A percentile compares a stretch with the other conserved stretches of the same genome.
These are phyloP conservation scores for Minunthozetes semirufus DNA, from an alignment of 2,888 invertebrate genomes.

Conservation along the genomic window DNA sequence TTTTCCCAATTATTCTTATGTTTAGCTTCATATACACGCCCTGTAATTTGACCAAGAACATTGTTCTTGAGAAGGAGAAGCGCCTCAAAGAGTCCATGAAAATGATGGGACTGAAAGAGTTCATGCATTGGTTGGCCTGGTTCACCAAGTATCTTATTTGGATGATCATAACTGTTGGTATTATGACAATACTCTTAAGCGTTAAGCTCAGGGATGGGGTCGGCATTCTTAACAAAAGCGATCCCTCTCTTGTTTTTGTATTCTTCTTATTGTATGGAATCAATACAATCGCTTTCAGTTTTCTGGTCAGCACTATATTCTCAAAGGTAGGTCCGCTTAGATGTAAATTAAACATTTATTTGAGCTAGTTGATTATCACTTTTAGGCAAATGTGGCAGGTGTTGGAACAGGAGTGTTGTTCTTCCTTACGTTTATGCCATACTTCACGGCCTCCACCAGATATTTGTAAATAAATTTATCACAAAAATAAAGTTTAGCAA, in stretches of 20 bases:
- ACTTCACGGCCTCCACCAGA: slow-evolving; percentile 49
- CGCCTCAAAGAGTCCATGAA: slow-evolving; percentile 54
- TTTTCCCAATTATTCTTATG: slow-evolving; percentile 68
- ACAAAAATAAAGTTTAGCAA: slow-evolving; percentile 37
- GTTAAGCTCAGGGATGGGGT: slow-evolving; percentile 57
- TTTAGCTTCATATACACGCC: slow-evolving; percentile 73
- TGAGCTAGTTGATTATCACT: too few relatives aligned
- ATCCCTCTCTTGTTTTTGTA: slow-evolving; percentile 49
- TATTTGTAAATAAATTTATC: slow-evolving; percentile 55
- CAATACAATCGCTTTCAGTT: slow-evolving; percentile 43
- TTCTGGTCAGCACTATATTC: slow-evolving; percentile 34
- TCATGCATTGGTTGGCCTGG: slow-evolving; percentile 58
- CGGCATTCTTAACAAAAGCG: slow-evolving; percentile 62
- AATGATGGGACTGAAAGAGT: slow-evolving; percentile 56
- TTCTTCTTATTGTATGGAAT: slow-evolving; percentile 58
- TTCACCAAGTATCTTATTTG: slow-evolving; percentile 54
- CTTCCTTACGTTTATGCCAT: slow-evolving; percentile 51
- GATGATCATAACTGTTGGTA: slow-evolving; percentile 58
- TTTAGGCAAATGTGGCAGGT: slow-evolving; percentile 55
- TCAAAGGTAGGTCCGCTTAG: too few relatives aligned
- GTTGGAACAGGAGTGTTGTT: slow-evolving; percentile 54
- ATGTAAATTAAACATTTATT: not conserved
- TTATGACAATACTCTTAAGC: slow-evolving; percentile 55
- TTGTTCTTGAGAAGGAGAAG: slow-evolving; percentile 54
- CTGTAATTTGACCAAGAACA: slow-evolving; percentile 57